Evolutionary conservation across 2,888 invertebrate species (phyloP), one percentile per base, ranked within the genome.

Genomic region (Ormyrus labotus): DNA sequence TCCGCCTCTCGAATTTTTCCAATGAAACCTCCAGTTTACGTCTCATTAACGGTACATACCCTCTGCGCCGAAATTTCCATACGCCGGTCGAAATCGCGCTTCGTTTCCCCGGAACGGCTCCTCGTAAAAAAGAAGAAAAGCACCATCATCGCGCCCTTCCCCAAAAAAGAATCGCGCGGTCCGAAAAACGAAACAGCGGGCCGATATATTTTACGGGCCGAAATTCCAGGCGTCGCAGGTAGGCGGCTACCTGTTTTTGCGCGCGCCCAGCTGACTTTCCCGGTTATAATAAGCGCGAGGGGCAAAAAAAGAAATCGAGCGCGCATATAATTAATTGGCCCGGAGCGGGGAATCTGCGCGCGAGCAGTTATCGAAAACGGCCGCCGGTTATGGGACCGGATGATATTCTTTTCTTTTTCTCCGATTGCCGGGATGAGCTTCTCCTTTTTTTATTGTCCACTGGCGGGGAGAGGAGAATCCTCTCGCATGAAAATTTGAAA

Each of bases 241-340:
- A 74, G 65, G 67, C 47, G 51, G 81, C 81, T 81, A 81, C 81
- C 81, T 81, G 81, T 81, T 81, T 77, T 81, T 78, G 50, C 13
- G 50, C 34, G 19, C 57, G 19, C 65, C 48, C 57, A 45, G 47
- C 34, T 58, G 58, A 47, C 48, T 75, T 74, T 74, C 78, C 74
- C 55, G 60, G 9, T 48, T 63, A 68, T 58, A 50, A 72, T 19
- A 47, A 45, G 6, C 51, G 53, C 71, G 63, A 10, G 10, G n/a
- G 10, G 0, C 9, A 50, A 34, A 80, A 80, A 70, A 76, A 71
- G 71, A 76, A 72, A 67, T 78, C 70, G 81, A 71, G 70, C 13
- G 19, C 19, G 5, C 57, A 48, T 34, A 71, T 81, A 70, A 81
- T 78, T 81, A 81, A 81, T 81, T 74, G 61, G 65, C 9, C 1